phyloP scores from a whole-genome alignment of 2,797 vertebrate species.

The Urocyon cinereoargenteus region DNA sequence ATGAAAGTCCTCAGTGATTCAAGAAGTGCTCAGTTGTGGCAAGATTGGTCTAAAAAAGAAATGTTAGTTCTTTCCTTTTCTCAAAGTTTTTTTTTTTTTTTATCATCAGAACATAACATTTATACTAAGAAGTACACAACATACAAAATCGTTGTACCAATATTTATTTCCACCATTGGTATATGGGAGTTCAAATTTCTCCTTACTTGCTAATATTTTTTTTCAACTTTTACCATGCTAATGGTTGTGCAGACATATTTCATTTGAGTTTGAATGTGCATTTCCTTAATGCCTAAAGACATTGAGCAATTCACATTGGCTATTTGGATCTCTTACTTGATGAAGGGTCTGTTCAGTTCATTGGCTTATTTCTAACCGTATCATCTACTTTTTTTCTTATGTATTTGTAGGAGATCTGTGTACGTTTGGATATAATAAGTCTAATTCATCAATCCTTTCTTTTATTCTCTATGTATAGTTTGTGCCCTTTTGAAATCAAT shows the following conservation, averaged over 20 bases:
- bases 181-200: not conserved
- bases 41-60: not conserved
- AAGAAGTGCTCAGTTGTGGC: not conserved
- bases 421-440: not conserved
- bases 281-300: not conserved
- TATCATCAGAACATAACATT: not conserved
- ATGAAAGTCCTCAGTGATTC: not conserved
- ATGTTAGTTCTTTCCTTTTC: not conserved
- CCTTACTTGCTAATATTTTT: not conserved
- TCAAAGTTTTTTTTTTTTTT: not conserved
- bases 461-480: not conserved
- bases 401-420: not conserved
- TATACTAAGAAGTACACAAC: not conserved
- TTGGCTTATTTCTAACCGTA: not conserved
- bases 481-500: not conserved
- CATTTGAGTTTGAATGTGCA: not conserved
- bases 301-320: not conserved
- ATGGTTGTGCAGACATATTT: not conserved
- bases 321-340: not conserved
- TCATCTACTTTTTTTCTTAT: not conserved
- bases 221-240: not conserved
- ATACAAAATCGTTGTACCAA: not conserved
- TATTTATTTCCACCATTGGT: not conserved
- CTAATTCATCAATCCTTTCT: not conserved
- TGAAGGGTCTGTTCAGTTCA: not conserved